Evolutionary conservation across 2,113 vertebrate species (phyloP).

Genomic region (Hyperopisus bebe): DNA sequence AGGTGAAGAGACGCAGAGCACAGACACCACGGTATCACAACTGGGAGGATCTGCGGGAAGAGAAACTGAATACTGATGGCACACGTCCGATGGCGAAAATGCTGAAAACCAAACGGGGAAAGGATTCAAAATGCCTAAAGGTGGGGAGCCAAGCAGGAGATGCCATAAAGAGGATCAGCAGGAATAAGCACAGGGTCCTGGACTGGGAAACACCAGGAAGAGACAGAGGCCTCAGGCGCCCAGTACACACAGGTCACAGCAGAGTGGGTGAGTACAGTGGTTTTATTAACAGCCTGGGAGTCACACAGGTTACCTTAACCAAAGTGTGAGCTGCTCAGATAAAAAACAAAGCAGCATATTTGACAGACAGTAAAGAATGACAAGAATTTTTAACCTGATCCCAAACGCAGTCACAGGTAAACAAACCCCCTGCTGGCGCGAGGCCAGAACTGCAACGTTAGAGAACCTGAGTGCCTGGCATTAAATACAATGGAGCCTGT

Average conservation of each 20-base stretch:
- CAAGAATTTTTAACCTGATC: slow-evolving; percentile 42
- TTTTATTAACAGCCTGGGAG: neutral
- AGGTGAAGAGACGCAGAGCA: neutral
- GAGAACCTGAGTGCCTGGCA: slow-evolving; percentile 15
- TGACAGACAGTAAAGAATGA: slow-evolving; percentile 28
- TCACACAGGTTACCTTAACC: neutral
- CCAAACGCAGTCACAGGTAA: slow-evolving; percentile 27
- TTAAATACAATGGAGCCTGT: slow-evolving; percentile 49
- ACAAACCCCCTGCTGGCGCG: slow-evolving; percentile 37
- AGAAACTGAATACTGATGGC: neutral
- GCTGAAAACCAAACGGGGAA: neutral
- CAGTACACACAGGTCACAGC: neutral
- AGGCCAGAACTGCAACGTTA: slow-evolving; percentile 31
- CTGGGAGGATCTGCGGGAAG: neutral
- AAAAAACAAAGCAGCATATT: neutral
- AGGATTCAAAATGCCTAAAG: neutral
- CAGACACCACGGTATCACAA: neutral
- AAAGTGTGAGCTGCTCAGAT: neutral
- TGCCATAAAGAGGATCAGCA: neutral
- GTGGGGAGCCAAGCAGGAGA: neutral
- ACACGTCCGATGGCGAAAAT: neutral
- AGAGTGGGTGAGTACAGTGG: neutral
- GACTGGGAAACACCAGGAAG: neutral
- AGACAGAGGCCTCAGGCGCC: neutral
- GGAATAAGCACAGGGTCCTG: neutral